Percentiles rank a stretch among this genome's conserved stretches.
Conservation (phyloP, 2,888 invertebrate genomes). For the Melinaea menophilus region DNA sequence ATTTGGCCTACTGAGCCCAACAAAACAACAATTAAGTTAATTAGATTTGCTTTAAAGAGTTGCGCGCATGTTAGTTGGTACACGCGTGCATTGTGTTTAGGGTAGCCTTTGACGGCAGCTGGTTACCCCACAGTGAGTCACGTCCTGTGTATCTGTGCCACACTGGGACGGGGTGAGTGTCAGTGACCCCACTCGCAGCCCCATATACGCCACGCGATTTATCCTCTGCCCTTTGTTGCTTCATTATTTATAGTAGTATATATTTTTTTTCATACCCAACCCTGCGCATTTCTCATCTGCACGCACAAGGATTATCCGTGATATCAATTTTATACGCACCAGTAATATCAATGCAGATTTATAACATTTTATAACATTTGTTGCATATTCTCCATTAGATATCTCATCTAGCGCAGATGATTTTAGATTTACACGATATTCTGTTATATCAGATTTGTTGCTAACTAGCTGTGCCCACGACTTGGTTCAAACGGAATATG, state of each 20-base stretch:
- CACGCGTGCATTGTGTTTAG: constrained; percentile 49
- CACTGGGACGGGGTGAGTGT: constrained; percentile 72
- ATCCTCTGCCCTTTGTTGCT: constrained; percentile 69
- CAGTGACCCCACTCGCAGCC: constrained; percentile 74
- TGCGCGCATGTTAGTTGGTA: constrained; percentile 38
- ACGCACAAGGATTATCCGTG: constrained; percentile 42
- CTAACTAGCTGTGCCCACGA: too few relatives aligned
- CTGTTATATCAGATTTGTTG: too few relatives aligned
- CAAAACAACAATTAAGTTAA: constrained; percentile 23
- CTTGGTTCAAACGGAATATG: too few relatives aligned
- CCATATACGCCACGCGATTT: constrained; percentile 65
- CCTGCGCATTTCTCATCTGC: constrained; percentile 50
- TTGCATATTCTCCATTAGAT: neutral
- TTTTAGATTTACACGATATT: neutral
- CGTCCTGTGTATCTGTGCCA: constrained; percentile 70
- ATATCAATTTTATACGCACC: constrained; percentile 19
- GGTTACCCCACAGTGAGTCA: constrained; percentile 74
- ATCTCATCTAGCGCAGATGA: neutral
- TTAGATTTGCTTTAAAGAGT: constrained; percentile 42
- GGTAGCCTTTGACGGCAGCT: constrained; percentile 76
- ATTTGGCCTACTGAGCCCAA: constrained; percentile 4
- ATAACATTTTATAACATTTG: neutral
- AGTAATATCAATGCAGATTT: constrained; percentile 5
- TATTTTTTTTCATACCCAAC: constrained; percentile 57
- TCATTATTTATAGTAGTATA: constrained; percentile 56